Evolutionary conservation across 1,140 invertebrate genomes (phyloP).

Genomic region (Pemphigus obesinymphae): DNA sequence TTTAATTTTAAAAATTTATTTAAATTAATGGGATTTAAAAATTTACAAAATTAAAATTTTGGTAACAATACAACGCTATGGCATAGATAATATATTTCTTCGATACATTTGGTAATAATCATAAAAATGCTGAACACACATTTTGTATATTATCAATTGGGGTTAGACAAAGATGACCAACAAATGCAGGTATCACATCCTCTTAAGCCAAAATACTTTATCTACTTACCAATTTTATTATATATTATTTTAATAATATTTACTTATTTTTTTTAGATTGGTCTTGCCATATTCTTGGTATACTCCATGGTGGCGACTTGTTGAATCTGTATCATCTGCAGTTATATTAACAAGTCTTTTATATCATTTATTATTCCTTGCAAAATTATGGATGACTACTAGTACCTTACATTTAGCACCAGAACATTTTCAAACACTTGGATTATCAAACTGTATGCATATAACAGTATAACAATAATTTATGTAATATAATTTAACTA

Average conservation of each 20-base stretch:
- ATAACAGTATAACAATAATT: not conserved
- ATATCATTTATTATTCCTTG: slow-evolving; percentile 9
- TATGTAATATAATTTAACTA: not conserved
- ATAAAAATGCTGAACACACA: no score
- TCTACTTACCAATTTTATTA: no score
- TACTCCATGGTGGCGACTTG: slow-evolving; percentile 28
- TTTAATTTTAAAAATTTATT: no score
- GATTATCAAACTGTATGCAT: slow-evolving; percentile 20
- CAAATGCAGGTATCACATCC: no score
- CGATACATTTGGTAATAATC: no score
- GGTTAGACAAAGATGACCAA: no score
- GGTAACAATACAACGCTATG: no score
- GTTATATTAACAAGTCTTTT: not conserved
- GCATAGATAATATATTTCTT: no score
- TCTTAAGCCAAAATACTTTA: no score
- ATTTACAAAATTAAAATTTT: no score
- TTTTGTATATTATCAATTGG: no score
- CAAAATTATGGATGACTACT: slow-evolving; percentile 28
- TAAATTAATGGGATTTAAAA: no score
- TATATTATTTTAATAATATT: not conserved
- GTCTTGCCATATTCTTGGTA: slow-evolving; percentile 29
- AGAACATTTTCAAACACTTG: slow-evolving; percentile 27
- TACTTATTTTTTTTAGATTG: slow-evolving; percentile 16
- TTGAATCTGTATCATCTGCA: slow-evolving; percentile 8
- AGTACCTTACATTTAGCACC: not conserved